A percentile compares a stretch with the other conserved stretches of the same genome.
Evolutionary conservation across 2,888 invertebrate species (phyloP).

Genomic region (Periphyllus acericola): DNA sequence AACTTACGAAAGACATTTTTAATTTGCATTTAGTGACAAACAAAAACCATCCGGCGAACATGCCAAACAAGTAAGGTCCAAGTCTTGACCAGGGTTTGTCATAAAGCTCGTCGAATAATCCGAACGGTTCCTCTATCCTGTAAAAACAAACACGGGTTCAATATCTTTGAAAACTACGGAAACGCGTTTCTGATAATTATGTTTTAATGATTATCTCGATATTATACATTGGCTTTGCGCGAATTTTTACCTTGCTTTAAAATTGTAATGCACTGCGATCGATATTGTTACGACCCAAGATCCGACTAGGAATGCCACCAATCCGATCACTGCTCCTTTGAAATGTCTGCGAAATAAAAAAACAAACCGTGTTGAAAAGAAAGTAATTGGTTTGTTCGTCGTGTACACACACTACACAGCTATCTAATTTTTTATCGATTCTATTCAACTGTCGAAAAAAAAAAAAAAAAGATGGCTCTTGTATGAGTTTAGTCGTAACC

Average conservation of each 20-base stretch:
- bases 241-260: conserved; percentile 74
- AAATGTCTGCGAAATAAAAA: conserved; percentile 74
- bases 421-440: neutral
- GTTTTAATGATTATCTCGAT: no score
- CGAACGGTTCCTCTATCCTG: conserved; percentile 68
- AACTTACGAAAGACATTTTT: conserved; percentile 75
- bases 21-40: conserved; percentile 85
- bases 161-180: neutral
- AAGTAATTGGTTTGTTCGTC: neutral
- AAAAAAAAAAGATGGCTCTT: neutral
- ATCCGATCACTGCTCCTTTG: conserved; percentile 76
- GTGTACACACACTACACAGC: no score
- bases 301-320: conserved; percentile 76
- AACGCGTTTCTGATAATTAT: neutral
- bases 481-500: neutral
- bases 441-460: neutral
- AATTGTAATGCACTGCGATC: conserved; percentile 81
- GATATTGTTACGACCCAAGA: conserved; percentile 84
- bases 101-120: conserved; percentile 87
- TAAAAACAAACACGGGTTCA: conserved; percentile 47
- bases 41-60: conserved; percentile 84
- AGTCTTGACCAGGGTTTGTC: conserved; percentile 89
- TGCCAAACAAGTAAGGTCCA: conserved; percentile 86
- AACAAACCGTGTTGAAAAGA: neutral
- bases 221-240: neutral